These are phyloP conservation scores for Pluvianellus socialis DNA, from an alignment of 2,113 vertebrate genomes.

Conservation along the genomic window DNA sequence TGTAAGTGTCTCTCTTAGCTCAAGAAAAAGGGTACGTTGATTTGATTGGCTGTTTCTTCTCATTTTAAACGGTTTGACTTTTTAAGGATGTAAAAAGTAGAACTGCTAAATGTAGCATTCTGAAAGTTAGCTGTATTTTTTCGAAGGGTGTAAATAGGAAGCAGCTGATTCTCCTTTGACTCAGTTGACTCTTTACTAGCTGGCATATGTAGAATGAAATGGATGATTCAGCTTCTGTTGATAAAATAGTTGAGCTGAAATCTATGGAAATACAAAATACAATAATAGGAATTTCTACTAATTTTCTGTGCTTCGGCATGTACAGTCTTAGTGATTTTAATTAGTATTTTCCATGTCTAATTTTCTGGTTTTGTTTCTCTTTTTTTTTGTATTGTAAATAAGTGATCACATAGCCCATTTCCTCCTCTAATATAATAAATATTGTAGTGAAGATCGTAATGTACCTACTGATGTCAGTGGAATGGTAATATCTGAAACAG, in stretches of 20 bases:
- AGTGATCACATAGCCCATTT: not conserved
- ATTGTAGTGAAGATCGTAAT: not conserved
- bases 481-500: not conserved
- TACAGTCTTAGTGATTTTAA: not conserved
- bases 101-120: not conserved
- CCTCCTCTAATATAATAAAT: constrained; percentile 14
- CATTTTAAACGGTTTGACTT: not conserved
- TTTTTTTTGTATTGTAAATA: not conserved
- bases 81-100: not conserved
- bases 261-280: not conserved
- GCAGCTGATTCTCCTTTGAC: constrained; percentile 23
- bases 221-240: constrained; percentile 41
- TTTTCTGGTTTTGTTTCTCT: not conserved
- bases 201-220: not conserved
- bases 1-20: not conserved
- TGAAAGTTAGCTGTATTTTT: not conserved
- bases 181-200: constrained; percentile 33
- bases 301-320: not conserved
- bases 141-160: constrained; percentile 1
- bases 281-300: not conserved
- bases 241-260: constrained; percentile 2
- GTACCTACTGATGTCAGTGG: not conserved
- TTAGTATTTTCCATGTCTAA: not conserved
- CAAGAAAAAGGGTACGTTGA: not conserved
- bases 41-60: not conserved